phyloP scores from a whole-genome alignment of 2,113 vertebrate species.

The Chaetodon auriga region DNA sequence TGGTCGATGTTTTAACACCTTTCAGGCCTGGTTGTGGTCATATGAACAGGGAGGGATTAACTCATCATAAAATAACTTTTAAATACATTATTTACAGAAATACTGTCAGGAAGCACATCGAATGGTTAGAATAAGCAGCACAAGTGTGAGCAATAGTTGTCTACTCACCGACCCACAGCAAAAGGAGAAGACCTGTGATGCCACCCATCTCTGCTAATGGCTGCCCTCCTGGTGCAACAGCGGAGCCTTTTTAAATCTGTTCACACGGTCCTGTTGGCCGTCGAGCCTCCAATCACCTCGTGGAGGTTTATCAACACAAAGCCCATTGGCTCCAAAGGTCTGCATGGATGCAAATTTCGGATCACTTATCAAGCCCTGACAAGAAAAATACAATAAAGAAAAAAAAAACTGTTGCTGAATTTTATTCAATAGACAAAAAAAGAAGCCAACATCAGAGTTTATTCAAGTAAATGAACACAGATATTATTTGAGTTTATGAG shows the following conservation, averaged over 20 bases:
- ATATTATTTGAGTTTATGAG: background rate
- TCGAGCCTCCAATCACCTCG: background rate
- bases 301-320: background rate
- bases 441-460: no score
- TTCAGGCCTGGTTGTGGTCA: no score
- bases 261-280: background rate
- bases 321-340: background rate
- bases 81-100: no score
- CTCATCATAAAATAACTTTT: no score
- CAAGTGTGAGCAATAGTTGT: background rate
- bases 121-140: background rate
- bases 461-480: background rate
- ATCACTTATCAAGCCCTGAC: background rate
- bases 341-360: background rate
- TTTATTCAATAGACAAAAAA: background rate
- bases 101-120: background rate
- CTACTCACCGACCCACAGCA: conserved; percentile 24
- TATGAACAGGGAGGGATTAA: no score
- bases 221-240: background rate
- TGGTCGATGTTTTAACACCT: no score
- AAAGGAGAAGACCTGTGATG: background rate
- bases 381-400: no score
- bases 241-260: background rate
- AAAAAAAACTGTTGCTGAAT: background rate
- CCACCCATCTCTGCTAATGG: background rate